Conservation (phyloP, 2,888 invertebrate species). For the Abrostola triplasia region DNA sequence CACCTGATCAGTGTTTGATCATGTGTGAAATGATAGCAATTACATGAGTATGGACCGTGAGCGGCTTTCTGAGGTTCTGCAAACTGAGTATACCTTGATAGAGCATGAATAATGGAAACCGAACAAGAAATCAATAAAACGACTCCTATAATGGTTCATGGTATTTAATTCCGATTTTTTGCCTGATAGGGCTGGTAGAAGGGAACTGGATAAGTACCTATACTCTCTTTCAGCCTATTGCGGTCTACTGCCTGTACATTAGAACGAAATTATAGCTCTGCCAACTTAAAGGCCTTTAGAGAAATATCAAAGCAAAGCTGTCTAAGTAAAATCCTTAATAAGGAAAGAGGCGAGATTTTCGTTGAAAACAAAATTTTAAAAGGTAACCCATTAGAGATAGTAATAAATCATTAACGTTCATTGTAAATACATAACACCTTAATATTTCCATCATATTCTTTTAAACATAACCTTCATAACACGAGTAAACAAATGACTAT, state of each 20-base stretch:
- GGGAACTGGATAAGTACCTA: too few relatives aligned
- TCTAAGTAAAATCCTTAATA: too few relatives aligned
- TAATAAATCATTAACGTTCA: too few relatives aligned
- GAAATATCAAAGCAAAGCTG: too few relatives aligned
- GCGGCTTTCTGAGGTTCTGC: not conserved
- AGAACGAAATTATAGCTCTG: too few relatives aligned
- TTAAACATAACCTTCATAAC: not conserved
- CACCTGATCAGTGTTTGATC: not conserved
- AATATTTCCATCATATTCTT: not conserved
- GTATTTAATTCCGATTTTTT: not conserved
- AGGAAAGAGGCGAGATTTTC: too few relatives aligned
- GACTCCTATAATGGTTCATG: not conserved
- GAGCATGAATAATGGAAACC: not conserved
- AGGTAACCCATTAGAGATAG: too few relatives aligned
- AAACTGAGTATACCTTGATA: not conserved
- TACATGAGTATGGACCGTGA: not conserved
- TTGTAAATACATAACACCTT: too few relatives aligned
- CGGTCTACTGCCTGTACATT: too few relatives aligned
- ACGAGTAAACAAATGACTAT: not conserved
- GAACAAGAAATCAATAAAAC: conserved; percentile 1
- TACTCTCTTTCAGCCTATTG: too few relatives aligned
- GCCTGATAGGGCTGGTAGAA: not conserved
- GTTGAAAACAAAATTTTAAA: too few relatives aligned
- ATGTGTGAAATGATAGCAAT: conserved; percentile 1
- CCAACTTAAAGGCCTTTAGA: too few relatives aligned